Percentiles rank a stretch among this genome's conserved stretches.
These are phyloP conservation scores for Wasmannia auropunctata DNA, from an alignment of 1,140 invertebrate species.

Conservation along the genomic window DNA sequence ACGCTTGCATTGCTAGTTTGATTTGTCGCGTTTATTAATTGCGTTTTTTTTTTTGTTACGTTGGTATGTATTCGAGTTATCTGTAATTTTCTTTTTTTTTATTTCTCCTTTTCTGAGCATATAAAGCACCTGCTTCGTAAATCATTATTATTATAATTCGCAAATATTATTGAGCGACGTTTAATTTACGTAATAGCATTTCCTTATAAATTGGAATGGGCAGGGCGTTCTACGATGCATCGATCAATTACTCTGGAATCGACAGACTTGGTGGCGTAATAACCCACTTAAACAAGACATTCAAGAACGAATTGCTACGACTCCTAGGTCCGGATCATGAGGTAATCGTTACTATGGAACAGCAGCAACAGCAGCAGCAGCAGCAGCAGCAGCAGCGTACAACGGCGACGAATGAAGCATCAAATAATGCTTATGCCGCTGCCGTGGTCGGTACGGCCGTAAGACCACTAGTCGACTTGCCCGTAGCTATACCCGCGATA, in stretches of 20 bases:
- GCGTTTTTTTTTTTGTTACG: not conserved
- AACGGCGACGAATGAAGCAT: constrained; percentile 55
- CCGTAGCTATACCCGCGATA: constrained; percentile 74
- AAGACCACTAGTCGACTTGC: constrained; percentile 69
- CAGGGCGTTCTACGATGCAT: constrained; percentile 87
- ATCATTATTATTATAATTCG: constrained; percentile 37
- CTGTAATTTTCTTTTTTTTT: not conserved
- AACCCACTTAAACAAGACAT: constrained; percentile 89
- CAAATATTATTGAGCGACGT: constrained; percentile 59
- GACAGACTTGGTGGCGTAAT: constrained; percentile 90
- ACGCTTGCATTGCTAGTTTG: constrained; percentile 26
- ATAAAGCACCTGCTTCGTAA: constrained; percentile 26
- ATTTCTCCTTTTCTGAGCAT: not conserved
- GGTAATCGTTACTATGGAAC: constrained; percentile 80
- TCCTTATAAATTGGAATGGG: constrained; percentile 65
- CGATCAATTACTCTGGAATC: constrained; percentile 88
- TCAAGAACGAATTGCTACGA: constrained; percentile 84
- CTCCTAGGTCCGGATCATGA: constrained; percentile 84
- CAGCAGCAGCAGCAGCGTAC: constrained; percentile 28
- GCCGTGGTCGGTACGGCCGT: constrained; percentile 36
- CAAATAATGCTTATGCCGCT: constrained; percentile 59
- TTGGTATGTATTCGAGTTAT: not conserved
- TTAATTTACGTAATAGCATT: constrained; percentile 66
- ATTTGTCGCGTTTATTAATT: constrained; percentile 1
- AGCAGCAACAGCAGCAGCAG: constrained; percentile 62